A percentile compares a stretch with the other conserved stretches of the same genome.
Conservation (phyloP, 2,888 invertebrate genomes). For the Drosophila histrio region DNA sequence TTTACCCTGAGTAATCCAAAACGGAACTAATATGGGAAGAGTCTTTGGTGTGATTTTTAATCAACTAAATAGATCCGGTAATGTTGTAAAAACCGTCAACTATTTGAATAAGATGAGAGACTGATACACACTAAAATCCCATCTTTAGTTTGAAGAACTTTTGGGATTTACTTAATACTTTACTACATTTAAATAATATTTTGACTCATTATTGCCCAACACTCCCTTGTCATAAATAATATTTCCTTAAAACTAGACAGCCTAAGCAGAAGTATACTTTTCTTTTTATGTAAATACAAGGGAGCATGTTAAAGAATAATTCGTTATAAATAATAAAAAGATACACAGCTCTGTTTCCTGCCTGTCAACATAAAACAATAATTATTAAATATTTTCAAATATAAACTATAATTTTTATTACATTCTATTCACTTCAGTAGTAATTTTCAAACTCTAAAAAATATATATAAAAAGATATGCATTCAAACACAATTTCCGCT, state of each 20-base stretch:
- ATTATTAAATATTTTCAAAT: not conserved
- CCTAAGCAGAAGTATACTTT: too few species aligned
- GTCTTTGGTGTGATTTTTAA: not conserved
- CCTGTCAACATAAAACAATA: not conserved
- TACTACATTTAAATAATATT: not conserved
- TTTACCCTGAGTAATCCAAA: slow-evolving; percentile 3
- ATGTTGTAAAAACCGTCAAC: not conserved
- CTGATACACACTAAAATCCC: too few species aligned
- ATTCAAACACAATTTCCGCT: not conserved
- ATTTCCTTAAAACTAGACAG: too few species aligned
- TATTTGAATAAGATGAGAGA: not conserved
- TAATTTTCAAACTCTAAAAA: not conserved
- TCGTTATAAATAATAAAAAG: not conserved
- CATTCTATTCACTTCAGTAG: not conserved
- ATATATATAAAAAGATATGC: not conserved
- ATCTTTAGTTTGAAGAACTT: not conserved
- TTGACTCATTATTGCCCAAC: too few species aligned
- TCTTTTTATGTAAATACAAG: too few species aligned
- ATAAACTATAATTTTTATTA: not conserved
- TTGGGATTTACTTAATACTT: not conserved
- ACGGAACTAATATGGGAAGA: not conserved
- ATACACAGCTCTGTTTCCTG: not conserved
- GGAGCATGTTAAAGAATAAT: too few species aligned
- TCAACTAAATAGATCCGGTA: not conserved
- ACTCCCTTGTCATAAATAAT: too few species aligned